phyloP scores from a whole-genome alignment of 2,797 vertebrate species.

The Enoplosus armatus region DNA sequence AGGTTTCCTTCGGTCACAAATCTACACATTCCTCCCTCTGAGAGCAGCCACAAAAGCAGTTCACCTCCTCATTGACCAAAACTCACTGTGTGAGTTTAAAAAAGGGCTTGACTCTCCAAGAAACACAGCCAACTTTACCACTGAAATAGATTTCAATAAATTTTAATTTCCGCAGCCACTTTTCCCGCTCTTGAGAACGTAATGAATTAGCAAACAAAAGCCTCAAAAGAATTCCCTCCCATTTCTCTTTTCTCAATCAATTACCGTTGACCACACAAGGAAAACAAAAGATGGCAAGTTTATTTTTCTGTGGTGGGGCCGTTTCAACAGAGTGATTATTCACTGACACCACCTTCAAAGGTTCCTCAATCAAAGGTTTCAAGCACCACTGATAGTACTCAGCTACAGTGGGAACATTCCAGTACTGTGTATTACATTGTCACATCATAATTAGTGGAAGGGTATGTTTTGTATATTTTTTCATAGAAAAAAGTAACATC shows the following conservation, averaged over 20 bases:
- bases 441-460: constrained; percentile 54
- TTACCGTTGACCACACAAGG: constrained; percentile 81
- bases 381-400: constrained; percentile 57
- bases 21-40: constrained; percentile 67
- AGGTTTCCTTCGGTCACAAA: constrained; percentile 70
- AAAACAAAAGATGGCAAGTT: constrained; percentile 84
- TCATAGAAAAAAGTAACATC: constrained; percentile 27
- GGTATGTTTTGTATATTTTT: constrained; percentile 49
- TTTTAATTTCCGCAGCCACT: constrained; percentile 84
- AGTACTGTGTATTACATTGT: constrained; percentile 50
- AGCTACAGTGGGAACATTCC: constrained; percentile 52
- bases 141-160: constrained; percentile 84
- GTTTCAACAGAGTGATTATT: constrained; percentile 82
- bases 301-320: constrained; percentile 82
- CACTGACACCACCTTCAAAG: constrained; percentile 80
- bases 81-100: constrained; percentile 57
- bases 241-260: constrained; percentile 81
- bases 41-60: constrained; percentile 69
- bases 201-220: constrained; percentile 85
- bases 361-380: constrained; percentile 73
- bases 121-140: constrained; percentile 77
- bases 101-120: constrained; percentile 60
- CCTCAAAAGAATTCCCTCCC: constrained; percentile 71
- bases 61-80: constrained; percentile 74
- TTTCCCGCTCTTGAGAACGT: constrained; percentile 67